These are phyloP conservation scores for Pseudachorutes palmiensis DNA, from an alignment of 1,140 invertebrate genomes.

Conservation along the genomic window DNA sequence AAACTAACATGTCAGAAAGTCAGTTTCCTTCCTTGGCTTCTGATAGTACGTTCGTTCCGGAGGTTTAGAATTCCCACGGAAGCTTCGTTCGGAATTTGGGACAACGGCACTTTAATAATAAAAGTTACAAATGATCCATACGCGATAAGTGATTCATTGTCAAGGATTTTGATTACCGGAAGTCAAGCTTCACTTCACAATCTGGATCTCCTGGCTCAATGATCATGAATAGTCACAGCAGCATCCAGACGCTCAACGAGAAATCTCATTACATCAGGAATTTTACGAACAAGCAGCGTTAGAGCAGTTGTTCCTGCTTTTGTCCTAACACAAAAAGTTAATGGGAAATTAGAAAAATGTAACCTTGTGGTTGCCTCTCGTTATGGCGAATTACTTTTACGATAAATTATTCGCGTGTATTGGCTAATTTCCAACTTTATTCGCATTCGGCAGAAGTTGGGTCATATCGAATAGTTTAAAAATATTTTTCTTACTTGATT, in stretches of 20 bases:
- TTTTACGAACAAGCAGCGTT: slow-evolving; percentile 68
- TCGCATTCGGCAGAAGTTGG: neutral
- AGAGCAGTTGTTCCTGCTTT: slow-evolving; percentile 69
- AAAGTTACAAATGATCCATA: neutral
- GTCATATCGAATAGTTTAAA: slow-evolving; percentile 18
- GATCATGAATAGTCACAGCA: slow-evolving; percentile 65
- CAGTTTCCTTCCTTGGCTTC: slow-evolving; percentile 35
- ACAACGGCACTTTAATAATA: slow-evolving; percentile 33
- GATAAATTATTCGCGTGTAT: no score
- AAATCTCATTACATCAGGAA: slow-evolving; percentile 63
- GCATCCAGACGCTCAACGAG: slow-evolving; percentile 64
- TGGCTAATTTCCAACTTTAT: no score
- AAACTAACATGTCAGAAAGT: slow-evolving; percentile 39
- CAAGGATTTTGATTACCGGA: slow-evolving; percentile 41
- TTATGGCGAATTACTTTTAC: neutral
- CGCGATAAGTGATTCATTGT: neutral
- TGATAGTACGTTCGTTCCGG: slow-evolving; percentile 24
- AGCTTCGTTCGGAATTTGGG: slow-evolving; percentile 30
- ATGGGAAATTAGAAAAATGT: neutral
- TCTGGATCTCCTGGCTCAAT: slow-evolving; percentile 73
- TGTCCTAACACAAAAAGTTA: slow-evolving; percentile 45
- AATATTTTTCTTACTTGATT: slow-evolving; percentile 42
- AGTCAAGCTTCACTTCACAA: slow-evolving; percentile 69
- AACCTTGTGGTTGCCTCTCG: neutral
- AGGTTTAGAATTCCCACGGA: slow-evolving; percentile 14